A percentile compares a stretch with the other conserved stretches of the same genome.
Conservation (phyloP, 1,140 invertebrate genomes). For the Drosophila sp. region DNA sequence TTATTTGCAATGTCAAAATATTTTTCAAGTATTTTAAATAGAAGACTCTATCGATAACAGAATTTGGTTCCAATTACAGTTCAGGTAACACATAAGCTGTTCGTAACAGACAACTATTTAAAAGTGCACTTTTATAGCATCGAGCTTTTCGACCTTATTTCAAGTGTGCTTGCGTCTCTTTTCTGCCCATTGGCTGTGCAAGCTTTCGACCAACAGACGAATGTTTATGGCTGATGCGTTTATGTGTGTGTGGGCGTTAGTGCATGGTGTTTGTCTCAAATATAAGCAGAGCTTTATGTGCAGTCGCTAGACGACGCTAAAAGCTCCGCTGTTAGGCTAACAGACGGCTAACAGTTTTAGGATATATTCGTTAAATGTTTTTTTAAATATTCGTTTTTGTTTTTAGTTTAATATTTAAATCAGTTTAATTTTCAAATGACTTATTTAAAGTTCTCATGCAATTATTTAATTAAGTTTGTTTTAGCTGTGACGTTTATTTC, state of each 20-base stretch:
- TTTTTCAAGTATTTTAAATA: neutral
- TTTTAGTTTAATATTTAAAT: conserved; percentile 20
- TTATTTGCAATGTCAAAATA: too few relatives aligned
- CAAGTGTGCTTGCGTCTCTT: neutral
- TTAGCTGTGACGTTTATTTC: conserved; percentile 5
- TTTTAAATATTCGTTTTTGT: conserved; percentile 3
- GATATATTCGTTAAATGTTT: conserved; percentile 5
- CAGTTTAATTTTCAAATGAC: conserved; percentile 21
- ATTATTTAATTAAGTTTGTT: conserved; percentile 30
- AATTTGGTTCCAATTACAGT: neutral
- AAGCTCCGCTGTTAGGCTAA: conserved; percentile 41
- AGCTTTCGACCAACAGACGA: conserved; percentile 16
- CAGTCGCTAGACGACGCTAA: conserved; percentile 62
- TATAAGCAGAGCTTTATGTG: conserved; percentile 59
- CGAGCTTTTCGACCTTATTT: conserved; percentile 6
- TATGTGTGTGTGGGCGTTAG: neutral
- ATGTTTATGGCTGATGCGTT: conserved; percentile 11
- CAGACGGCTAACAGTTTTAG: conserved; percentile 38
- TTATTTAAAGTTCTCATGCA: conserved; percentile 31
- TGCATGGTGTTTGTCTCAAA: conserved; percentile 3
- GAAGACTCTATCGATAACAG: neutral
- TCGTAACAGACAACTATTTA: neutral
- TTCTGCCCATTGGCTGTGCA: conserved; percentile 2
- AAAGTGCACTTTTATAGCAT: neutral
- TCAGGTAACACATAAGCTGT: neutral